Base-by-base conservation (phyloP, 1,140 invertebrate genomes). In the Brachionus rubens region DNA sequence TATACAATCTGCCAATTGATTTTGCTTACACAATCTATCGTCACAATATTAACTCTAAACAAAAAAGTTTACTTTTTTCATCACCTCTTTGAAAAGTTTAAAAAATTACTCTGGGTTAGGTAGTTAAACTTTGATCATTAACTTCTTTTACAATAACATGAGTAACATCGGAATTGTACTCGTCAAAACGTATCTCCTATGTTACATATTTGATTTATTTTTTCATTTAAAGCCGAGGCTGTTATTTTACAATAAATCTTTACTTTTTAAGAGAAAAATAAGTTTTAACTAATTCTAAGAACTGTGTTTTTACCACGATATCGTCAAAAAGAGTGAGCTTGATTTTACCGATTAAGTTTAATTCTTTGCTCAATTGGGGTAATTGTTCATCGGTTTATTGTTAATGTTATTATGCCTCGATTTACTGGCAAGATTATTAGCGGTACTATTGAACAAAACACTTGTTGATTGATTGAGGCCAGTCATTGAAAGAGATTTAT, bases 71-170 rank as follows among this genome's bases (percentile, higher is more conserved):
- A n/a, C n/a, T n/a, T n/a, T n/a, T n/a, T n/a, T n/a, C n/a, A n/a
- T n/a, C n/a, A n/a, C n/a, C n/a, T n/a, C n/a, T n/a, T n/a, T n/a
- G n/a, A n/a, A n/a, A n/a, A n/a, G n/a, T n/a, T n/a, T n/a, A n/a
- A n/a, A n/a, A n/a, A n/a, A n/a, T n/a, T n/a, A 72, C 68, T 72
- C 68, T n/a, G 68, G 68, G 33, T 72, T 72, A 16, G 36, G 68
- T 30, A 50, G 48, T 54, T 48, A 40, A 43, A 72, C 28, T 36
- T 54, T 72, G 28, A 14, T 72, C 68, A 54, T 72, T 72, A 10
- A 54, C 43, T 24, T 72, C 28, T 24, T 72, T 72, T 50, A 54
- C 46, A 72, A 72, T 72, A 19, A 72, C 68, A 72, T 72, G 68
- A 24, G 68, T 72, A 3, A 72, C 68, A 40, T 72, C 68, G 12